These are phyloP conservation scores for Pegea sp. DNA, from an alignment of 23 tunicate genomes.

Conservation along the genomic window DNA sequence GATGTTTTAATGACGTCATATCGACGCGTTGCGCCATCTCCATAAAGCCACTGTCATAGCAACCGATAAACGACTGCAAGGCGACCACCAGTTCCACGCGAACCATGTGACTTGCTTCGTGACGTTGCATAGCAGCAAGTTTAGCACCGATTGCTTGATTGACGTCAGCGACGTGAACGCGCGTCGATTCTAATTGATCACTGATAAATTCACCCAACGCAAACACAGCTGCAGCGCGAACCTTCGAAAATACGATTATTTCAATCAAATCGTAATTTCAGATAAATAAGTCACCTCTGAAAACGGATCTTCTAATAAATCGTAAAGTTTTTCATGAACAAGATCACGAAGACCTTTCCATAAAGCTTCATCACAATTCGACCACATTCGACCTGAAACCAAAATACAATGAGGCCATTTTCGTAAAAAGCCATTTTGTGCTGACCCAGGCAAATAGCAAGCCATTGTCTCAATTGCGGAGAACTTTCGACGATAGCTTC, in stretches of 20 bases:
- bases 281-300: constrained; percentile 31
- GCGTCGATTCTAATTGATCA: constrained; percentile 52
- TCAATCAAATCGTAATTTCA: background rate
- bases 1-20: no score
- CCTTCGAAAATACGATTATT: constrained; percentile 10
- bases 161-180: constrained; percentile 68
- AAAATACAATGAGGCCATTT: no score
- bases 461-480: constrained; percentile 59
- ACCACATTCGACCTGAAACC: constrained; percentile 62
- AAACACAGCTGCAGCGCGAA: constrained; percentile 81
- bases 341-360: constrained; percentile 71
- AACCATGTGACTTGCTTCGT: constrained; percentile 63
- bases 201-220: constrained; percentile 87
- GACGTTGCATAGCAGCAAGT: constrained; percentile 19
- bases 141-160: constrained; percentile 71
- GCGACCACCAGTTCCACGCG: constrained; percentile 55
- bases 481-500: constrained; percentile 21
- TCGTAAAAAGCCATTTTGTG: no score
- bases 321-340: constrained; percentile 70
- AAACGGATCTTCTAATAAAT: constrained; percentile 46
- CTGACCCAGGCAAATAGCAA: constrained; percentile 71
- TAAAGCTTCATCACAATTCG: constrained; percentile 74
- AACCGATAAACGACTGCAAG: constrained; percentile 60
- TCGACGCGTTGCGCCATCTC: no score
- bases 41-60: constrained; percentile 68